phyloP scores from a whole-genome alignment of 2,797 vertebrate genomes.

The Epinephelus coioides region DNA sequence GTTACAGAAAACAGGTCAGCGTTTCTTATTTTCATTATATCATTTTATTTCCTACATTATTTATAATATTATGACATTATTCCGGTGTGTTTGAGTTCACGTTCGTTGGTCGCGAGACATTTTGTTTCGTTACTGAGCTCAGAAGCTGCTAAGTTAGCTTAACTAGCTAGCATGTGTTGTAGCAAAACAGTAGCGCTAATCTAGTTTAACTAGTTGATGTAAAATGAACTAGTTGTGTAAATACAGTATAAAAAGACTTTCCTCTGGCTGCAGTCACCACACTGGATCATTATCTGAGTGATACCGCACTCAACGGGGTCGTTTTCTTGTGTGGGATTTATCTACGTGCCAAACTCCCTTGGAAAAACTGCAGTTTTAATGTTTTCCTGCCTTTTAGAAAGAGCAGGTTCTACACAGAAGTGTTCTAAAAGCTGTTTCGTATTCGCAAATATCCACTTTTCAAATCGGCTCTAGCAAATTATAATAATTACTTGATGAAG shows the following conservation, averaged over 20 bases:
- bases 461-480: background rate
- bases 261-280: background rate
- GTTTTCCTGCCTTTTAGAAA: background rate
- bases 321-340: fast-evolving
- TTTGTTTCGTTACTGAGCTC: background rate
- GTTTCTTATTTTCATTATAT: fast-evolving
- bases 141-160: background rate
- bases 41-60: fast-evolving
- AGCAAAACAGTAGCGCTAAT: background rate
- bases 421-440: fast-evolving
- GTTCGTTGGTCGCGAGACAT: too few species aligned
- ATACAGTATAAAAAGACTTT: too few species aligned
- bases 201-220: background rate
- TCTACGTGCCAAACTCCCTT: background rate
- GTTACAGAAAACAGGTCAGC: slow-evolving; percentile 23
- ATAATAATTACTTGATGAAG: background rate
- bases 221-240: background rate
- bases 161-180: background rate
- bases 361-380: background rate
- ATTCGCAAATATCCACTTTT: background rate
- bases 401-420: fast-evolving
- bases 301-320: fast-evolving
- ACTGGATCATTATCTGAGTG: background rate
- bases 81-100: fast-evolving
- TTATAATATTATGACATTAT: fast-evolving